Conservation (phyloP, 2,797 vertebrate genomes). For the Propithecus perrieri region DNA sequence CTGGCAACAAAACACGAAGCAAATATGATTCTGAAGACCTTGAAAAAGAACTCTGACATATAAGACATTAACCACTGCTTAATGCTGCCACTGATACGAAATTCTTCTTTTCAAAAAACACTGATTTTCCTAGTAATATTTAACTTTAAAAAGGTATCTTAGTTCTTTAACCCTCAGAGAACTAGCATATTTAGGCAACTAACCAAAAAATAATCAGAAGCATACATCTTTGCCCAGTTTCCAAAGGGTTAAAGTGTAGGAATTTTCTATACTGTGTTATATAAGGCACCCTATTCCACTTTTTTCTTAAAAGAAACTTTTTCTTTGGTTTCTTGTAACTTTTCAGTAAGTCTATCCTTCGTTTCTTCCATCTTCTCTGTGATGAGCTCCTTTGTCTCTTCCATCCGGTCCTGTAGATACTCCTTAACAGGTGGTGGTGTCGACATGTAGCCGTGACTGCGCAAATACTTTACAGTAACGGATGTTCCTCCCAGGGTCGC, state of each 20-base stretch:
- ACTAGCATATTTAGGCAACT: conserved; percentile 47
- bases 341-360: conserved; percentile 89
- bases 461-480: conserved; percentile 93
- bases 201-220: conserved; percentile 59
- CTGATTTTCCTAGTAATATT: conserved; percentile 62
- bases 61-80: conserved; percentile 10
- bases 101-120: conserved; percentile 56
- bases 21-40: conserved; percentile 25
- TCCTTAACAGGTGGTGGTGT: conserved; percentile 96
- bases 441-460: conserved; percentile 93
- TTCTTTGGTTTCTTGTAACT: conserved; percentile 96
- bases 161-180: conserved; percentile 72
- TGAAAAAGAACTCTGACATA: conserved; percentile 41
- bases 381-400: conserved; percentile 93
- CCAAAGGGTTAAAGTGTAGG: conserved; percentile 78
- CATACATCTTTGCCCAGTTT: conserved; percentile 67
- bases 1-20: background rate
- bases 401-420: conserved; percentile 97
- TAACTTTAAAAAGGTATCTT: conserved; percentile 48
- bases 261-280: conserved; percentile 52
- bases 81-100: background rate
- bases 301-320: conserved; percentile 93
- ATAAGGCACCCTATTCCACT: conserved; percentile 84
- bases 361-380: conserved; percentile 94
- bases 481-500: conserved; percentile 97